These are phyloP conservation scores for Drosophila anomelani DNA, from an alignment of 2,888 invertebrate species.

Conservation along the genomic window DNA sequence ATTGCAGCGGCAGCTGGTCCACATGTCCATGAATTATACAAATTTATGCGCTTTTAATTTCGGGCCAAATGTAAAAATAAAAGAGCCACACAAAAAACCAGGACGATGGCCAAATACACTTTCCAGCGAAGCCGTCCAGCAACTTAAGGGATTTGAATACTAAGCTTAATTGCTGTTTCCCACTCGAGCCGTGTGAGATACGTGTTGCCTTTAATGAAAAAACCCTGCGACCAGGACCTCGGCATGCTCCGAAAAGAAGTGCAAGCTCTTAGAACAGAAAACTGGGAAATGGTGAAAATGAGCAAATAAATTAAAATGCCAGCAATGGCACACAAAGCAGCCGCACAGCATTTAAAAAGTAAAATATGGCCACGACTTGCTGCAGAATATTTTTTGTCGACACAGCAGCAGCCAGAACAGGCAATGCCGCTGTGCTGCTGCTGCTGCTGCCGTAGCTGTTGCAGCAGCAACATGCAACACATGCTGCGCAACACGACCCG, in stretches of 20 bases:
- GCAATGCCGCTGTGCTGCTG: constrained; percentile 18
- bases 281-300: constrained; percentile 74
- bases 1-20: constrained; percentile 44
- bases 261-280: constrained; percentile 32
- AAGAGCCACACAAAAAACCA: neutral
- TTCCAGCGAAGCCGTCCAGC: constrained; percentile 1
- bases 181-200: constrained; percentile 14
- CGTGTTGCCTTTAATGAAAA: constrained; percentile 30
- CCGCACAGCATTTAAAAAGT: constrained; percentile 73
- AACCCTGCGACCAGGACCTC: constrained; percentile 4
- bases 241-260: neutral
- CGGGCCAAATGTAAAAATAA: constrained; percentile 41
- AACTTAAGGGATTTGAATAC: constrained; percentile 4
- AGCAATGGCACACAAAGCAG: constrained; percentile 52
- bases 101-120: constrained; percentile 22
- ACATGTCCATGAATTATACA: constrained; percentile 67
- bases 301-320: constrained; percentile 79
- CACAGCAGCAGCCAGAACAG: constrained; percentile 47
- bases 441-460: constrained; percentile 38
- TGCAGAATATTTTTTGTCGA: constrained; percentile 77
- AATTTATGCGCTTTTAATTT: constrained; percentile 70
- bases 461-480: constrained; percentile 76
- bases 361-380: constrained; percentile 77
- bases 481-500: constrained; percentile 76
- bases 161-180: constrained; percentile 8